Conservation (phyloP, 2,888 invertebrate species). For the Dryobotodes eremita region DNA sequence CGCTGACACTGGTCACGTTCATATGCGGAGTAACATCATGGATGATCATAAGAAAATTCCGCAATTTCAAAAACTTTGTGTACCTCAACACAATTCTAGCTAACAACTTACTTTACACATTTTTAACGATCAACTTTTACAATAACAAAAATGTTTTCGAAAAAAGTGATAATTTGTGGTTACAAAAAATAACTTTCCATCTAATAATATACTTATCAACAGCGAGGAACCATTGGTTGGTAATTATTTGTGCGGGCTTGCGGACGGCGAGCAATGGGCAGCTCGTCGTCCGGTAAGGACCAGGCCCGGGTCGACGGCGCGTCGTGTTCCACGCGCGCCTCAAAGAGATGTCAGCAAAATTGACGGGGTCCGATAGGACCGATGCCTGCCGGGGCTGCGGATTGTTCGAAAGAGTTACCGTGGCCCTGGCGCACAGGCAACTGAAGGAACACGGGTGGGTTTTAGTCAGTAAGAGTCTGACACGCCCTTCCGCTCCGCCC, state of each 20-base stretch:
- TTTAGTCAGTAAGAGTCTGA: too few species aligned
- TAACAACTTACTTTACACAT: neutral
- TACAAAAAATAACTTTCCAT: neutral
- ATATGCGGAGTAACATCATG: neutral
- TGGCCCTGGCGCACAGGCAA: too few species aligned
- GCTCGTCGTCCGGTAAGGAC: too few species aligned
- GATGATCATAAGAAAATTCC: conserved; percentile 1
- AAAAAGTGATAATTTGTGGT: neutral
- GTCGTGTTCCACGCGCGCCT: too few species aligned
- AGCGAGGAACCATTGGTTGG: neutral
- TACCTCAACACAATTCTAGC: conserved; percentile 8
- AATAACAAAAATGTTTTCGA: neutral
- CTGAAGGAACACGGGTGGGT: too few species aligned
- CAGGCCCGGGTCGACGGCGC: too few species aligned
- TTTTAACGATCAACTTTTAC: neutral
- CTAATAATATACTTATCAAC: neutral
- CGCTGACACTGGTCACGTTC: neutral
- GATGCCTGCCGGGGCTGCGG: too few species aligned
- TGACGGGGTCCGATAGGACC: too few species aligned
- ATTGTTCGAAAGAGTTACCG: too few species aligned
- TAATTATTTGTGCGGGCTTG: neutral
- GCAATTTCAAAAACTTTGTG: neutral
- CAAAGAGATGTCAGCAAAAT: too few species aligned
- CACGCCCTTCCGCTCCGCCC: too few species aligned
- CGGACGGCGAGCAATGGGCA: too few species aligned